A percentile compares a stretch with the other conserved stretches of the same genome.
Conservation (phyloP, 2,113 vertebrate species). For the Capreolus pygargus region DNA sequence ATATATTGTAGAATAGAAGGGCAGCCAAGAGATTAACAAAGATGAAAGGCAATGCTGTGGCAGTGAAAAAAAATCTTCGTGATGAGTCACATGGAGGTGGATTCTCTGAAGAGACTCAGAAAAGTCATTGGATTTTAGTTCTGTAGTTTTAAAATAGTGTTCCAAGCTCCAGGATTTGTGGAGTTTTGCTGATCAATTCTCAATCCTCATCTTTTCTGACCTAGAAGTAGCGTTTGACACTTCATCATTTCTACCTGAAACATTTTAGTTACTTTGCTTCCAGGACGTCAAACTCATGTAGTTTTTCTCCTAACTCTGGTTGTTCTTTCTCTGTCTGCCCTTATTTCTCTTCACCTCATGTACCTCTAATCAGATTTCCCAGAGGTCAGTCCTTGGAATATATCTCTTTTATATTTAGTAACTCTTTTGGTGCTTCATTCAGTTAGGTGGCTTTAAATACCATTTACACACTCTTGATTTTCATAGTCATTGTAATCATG, state of each 20-base stretch:
- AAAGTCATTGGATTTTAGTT: neutral
- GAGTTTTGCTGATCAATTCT: neutral
- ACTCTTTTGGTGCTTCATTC: neutral
- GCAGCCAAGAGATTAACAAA: neutral
- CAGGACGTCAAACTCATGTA: neutral
- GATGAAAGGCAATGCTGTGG: neutral
- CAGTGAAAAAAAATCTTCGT: neutral
- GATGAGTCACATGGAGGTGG: neutral
- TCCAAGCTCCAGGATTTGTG: neutral
- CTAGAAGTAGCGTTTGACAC: neutral
- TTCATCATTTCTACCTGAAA: slow-evolving; percentile 13
- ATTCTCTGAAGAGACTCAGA: neutral
- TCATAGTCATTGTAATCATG: slow-evolving; percentile 1
- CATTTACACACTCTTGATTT: neutral
- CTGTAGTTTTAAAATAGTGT: neutral
- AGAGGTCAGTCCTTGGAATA: neutral
- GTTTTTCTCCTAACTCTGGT: neutral
- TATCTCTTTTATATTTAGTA: neutral
- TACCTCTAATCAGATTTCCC: neutral
- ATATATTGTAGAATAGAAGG: neutral
- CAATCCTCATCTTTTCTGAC: neutral
- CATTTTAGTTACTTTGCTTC: neutral
- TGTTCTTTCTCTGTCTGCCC: neutral
- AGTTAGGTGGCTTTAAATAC: neutral
- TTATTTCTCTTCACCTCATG: neutral